Conservation (phyloP, 2,113 vertebrate genomes). For the Rhinolophus ferrumequinum region DNA sequence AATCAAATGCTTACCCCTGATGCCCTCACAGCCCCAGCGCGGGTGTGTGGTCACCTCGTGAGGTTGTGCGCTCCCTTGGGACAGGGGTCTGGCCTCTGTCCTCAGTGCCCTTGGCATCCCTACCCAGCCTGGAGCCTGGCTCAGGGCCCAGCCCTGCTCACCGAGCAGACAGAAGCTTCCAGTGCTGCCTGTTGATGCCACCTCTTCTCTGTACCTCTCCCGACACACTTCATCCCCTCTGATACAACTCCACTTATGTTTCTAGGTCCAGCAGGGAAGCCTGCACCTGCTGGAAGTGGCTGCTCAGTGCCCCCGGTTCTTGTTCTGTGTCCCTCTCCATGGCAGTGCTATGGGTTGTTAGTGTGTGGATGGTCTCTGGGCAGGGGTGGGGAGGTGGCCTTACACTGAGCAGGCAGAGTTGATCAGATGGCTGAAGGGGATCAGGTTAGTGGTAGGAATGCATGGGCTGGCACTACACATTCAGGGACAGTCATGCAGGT, state of each 20-base stretch:
- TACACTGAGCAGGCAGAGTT: not conserved
- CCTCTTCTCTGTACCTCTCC: not conserved
- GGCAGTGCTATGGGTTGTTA: not conserved
- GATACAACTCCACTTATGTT: fast-evolving
- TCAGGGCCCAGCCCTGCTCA: not conserved
- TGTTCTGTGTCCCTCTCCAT: not conserved
- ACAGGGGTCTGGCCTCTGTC: not conserved
- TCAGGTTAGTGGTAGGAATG: not conserved
- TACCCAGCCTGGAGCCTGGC: too few relatives aligned
- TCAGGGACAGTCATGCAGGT: not conserved
- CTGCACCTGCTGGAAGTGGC: not conserved
- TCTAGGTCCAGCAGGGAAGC: not conserved
- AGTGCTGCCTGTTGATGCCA: not conserved
- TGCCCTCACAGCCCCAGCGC: too few relatives aligned
- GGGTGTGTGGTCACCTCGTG: fast-evolving
- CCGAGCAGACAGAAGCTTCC: fast-evolving
- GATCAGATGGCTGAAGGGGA: not conserved
- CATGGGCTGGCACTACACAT: fast-evolving
- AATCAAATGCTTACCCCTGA: not conserved
- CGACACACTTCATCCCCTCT: not conserved
- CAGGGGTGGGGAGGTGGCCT: not conserved
- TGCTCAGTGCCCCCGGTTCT: fast-evolving
- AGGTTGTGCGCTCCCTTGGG: not conserved
- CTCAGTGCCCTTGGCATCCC: not conserved
- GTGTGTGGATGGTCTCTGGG: not conserved